A percentile compares a stretch with the other conserved stretches of the same genome.
Conservation (phyloP, 1,140 invertebrate species). For the Drosophila pruinosa region DNA sequence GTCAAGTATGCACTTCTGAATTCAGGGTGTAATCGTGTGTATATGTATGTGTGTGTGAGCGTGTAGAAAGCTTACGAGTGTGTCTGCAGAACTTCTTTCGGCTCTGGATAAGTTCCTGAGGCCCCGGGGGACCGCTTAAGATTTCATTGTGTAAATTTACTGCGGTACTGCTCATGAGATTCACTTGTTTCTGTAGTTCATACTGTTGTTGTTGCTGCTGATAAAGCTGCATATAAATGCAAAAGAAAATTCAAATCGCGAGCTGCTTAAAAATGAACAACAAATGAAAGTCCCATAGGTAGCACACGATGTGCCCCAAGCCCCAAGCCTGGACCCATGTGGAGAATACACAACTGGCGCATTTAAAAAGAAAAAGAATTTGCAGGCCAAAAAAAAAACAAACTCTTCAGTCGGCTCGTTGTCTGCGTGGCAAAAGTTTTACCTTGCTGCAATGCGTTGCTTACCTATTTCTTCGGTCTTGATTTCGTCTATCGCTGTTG, state of each 20-base stretch:
- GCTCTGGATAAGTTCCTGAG: slow-evolving; percentile 24
- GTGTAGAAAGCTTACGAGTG: no score
- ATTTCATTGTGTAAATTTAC: slow-evolving; percentile 80
- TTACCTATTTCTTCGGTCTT: slow-evolving; percentile 47
- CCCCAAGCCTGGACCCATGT: slow-evolving; percentile 27
- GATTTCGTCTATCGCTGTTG: slow-evolving; percentile 12
- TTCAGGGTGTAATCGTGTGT: slow-evolving; percentile 43
- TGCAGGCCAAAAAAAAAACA: not conserved
- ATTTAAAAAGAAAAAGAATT: not conserved
- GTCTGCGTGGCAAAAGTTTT: slow-evolving; percentile 48
- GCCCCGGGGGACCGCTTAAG: slow-evolving; percentile 72
- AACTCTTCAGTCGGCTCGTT: slow-evolving; percentile 5
- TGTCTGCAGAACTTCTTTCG: slow-evolving; percentile 33
- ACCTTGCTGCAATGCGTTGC: slow-evolving; percentile 38
- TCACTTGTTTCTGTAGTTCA: not conserved
- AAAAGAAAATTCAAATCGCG: slow-evolving; percentile 66
- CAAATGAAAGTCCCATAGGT: slow-evolving; percentile 75
- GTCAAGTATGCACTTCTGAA: slow-evolving; percentile 31
- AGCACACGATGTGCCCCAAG: slow-evolving; percentile 12
- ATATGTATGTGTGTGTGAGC: not conserved
- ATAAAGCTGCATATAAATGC: slow-evolving; percentile 49
- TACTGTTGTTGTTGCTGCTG: slow-evolving; percentile 4
- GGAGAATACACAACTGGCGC: slow-evolving; percentile 59
- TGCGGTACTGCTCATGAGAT: slow-evolving; percentile 46
- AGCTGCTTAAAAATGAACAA: slow-evolving; percentile 76